A percentile compares a stretch with the other conserved stretches of the same genome.
Conservation (phyloP, 2,888 invertebrate genomes). For the Drosophila seclusa region DNA sequence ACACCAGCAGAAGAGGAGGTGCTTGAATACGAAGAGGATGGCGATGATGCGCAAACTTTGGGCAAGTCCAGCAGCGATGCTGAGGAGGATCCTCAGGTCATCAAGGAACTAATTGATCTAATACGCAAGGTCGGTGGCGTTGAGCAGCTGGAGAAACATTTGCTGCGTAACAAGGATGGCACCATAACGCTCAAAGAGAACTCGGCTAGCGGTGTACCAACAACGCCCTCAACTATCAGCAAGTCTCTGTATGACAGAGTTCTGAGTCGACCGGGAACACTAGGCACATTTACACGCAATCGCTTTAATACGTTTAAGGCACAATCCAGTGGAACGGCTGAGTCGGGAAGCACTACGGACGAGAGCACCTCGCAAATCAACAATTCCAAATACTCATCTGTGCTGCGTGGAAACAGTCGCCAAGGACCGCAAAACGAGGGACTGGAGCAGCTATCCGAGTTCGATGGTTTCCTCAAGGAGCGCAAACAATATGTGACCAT, state of each 20-base stretch:
- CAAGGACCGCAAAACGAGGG: slow-evolving; percentile 87
- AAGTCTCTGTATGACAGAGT: slow-evolving; percentile 92
- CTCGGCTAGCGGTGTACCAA: slow-evolving; percentile 80
- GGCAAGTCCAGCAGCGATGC: slow-evolving; percentile 70
- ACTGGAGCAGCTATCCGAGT: slow-evolving; percentile 84
- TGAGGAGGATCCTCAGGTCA: slow-evolving; percentile 87
- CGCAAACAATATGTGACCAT: slow-evolving; percentile 90
- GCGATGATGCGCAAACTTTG: slow-evolving; percentile 76
- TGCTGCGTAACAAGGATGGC: slow-evolving; percentile 87
- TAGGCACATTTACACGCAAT: slow-evolving; percentile 80
- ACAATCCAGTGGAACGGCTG: slow-evolving; percentile 19
- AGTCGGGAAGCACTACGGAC: neutral
- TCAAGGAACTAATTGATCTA: slow-evolving; percentile 92
- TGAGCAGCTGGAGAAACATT: slow-evolving; percentile 93
- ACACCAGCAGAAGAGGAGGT: slow-evolving; percentile 86
- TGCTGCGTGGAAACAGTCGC: slow-evolving; percentile 87
- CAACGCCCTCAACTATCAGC: slow-evolving; percentile 89
- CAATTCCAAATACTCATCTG: slow-evolving; percentile 86
- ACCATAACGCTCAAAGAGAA: slow-evolving; percentile 85
- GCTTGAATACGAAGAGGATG: slow-evolving; percentile 86
- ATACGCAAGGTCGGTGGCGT: slow-evolving; percentile 95
- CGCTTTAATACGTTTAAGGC: slow-evolving; percentile 66
- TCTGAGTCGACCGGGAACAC: slow-evolving; percentile 85
- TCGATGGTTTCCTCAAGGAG: slow-evolving; percentile 84
- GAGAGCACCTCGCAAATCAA: slow-evolving; percentile 31